These are phyloP conservation scores for Trididemnum clinides DNA, from an alignment of 23 tunicate genomes.

Conservation along the genomic window DNA sequence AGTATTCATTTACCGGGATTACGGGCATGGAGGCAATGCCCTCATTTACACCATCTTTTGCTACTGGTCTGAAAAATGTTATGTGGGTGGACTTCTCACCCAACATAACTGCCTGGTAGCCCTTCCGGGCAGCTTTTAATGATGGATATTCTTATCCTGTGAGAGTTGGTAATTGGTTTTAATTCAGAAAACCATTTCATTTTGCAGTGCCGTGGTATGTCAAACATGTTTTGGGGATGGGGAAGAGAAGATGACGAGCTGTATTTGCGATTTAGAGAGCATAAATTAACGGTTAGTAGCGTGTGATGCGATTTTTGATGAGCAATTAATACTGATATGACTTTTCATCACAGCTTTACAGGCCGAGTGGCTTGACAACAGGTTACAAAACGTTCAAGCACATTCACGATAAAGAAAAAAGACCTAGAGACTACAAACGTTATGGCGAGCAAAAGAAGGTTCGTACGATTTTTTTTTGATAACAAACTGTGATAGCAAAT, in stretches of 20 bases:
- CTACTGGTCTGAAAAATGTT: too few relatives aligned
- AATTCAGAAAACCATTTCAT: neutral
- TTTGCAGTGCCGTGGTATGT: constrained; percentile 86
- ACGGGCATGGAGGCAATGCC: too few relatives aligned
- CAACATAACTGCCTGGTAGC: too few relatives aligned
- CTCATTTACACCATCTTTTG: too few relatives aligned
- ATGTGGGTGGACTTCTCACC: too few relatives aligned
- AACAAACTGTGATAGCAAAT: neutral
- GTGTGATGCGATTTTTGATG: neutral
- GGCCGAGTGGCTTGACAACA: constrained; percentile 87
- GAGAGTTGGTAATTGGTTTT: too few relatives aligned
- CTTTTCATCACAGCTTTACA: constrained; percentile 48
- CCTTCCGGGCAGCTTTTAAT: too few relatives aligned
- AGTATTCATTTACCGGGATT: too few relatives aligned
- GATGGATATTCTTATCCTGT: too few relatives aligned
- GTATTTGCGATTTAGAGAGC: constrained; percentile 78
- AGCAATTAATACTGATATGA: neutral
- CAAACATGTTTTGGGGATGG: constrained; percentile 99
- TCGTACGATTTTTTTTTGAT: neutral
- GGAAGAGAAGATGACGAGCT: constrained; percentile 98
- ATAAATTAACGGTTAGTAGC: constrained; percentile 57
- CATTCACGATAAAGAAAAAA: constrained; percentile 76
- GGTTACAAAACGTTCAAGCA: constrained; percentile 95
- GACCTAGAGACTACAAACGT: constrained; percentile 91
- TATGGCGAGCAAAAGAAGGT: constrained; percentile 86